A percentile compares a stretch with the other conserved stretches of the same genome.
phyloP scores from a whole-genome alignment of 2,888 invertebrate species.

The Venusia cambrica region DNA sequence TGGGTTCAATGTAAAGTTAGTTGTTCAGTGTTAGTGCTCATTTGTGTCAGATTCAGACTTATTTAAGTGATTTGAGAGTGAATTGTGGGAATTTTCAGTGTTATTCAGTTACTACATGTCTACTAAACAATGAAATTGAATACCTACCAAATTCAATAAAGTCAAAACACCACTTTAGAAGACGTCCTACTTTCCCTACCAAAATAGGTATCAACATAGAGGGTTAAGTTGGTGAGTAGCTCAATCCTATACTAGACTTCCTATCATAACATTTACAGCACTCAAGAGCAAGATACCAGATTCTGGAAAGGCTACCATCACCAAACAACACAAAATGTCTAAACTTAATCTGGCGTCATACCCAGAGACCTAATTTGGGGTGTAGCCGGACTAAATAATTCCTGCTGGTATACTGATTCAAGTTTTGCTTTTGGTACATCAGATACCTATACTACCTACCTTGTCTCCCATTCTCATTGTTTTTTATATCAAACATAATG shows the following conservation, averaged over 20 bases:
- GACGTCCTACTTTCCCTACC: no score
- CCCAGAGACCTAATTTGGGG: no score
- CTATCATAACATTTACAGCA: neutral
- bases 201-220: no score
- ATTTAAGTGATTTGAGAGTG: slow-evolving; percentile 12
- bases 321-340: no score
- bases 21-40: slow-evolving; percentile 18
- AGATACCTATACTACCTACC: no score
- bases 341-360: no score
- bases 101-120: slow-evolving; percentile 3
- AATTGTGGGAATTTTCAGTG: slow-evolving; percentile 15
- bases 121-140: slow-evolving; percentile 3
- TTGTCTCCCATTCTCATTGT: no score
- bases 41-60: slow-evolving; percentile 13
- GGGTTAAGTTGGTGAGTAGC: slow-evolving; percentile 5
- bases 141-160: slow-evolving; percentile 9
- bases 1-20: slow-evolving; percentile 13
- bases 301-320: no score
- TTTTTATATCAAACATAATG: no score
- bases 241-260: neutral
- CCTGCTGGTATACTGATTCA: no score
- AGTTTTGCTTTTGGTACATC: no score
- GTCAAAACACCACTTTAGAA: slow-evolving; percentile 1
- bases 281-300: neutral
- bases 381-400: no score